These are phyloP conservation scores for Dascillus cervinus DNA, from an alignment of 2,888 invertebrate genomes.

Conservation along the genomic window DNA sequence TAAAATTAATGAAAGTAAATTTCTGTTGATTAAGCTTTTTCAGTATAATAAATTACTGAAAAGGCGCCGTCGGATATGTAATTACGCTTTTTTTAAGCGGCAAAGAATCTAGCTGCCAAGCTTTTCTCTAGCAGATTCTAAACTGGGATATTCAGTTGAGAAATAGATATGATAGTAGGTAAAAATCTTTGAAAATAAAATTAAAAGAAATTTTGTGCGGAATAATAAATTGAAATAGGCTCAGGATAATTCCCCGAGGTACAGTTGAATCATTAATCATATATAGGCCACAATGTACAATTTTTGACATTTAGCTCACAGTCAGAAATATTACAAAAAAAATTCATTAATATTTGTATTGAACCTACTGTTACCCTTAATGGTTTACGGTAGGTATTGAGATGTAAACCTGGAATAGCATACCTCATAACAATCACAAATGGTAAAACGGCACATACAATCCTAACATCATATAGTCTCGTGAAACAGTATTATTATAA, in stretches of 20 bases:
- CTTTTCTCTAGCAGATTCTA: conserved; percentile 34
- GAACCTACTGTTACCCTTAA: conserved; percentile 33
- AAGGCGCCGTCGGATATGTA: too few species aligned
- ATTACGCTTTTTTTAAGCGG: too few species aligned
- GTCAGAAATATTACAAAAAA: conserved; percentile 39
- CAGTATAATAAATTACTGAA: too few species aligned
- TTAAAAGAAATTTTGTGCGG: too few species aligned
- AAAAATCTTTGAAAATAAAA: too few species aligned
- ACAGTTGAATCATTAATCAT: conserved; percentile 42
- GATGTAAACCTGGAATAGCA: conserved; percentile 10
- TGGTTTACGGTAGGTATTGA: conserved; percentile 17
- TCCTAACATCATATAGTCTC: too few species aligned
- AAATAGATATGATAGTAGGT: too few species aligned
- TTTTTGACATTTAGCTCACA: conserved; percentile 36
- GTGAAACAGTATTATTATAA: background rate
- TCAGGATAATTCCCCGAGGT: conserved; percentile 36
- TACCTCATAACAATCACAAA: background rate
- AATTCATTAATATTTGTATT: conserved; percentile 49
- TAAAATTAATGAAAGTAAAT: too few species aligned
- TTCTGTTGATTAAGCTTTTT: too few species aligned
- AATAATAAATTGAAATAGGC: too few species aligned
- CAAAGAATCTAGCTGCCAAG: conserved; percentile 36
- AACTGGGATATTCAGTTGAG: conserved; percentile 4
- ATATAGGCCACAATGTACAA: conserved; percentile 39
- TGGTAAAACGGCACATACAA: too few species aligned